These are phyloP conservation scores for Saccopteryx leptura DNA, from an alignment of 2,113 vertebrate genomes.

Conservation along the genomic window DNA sequence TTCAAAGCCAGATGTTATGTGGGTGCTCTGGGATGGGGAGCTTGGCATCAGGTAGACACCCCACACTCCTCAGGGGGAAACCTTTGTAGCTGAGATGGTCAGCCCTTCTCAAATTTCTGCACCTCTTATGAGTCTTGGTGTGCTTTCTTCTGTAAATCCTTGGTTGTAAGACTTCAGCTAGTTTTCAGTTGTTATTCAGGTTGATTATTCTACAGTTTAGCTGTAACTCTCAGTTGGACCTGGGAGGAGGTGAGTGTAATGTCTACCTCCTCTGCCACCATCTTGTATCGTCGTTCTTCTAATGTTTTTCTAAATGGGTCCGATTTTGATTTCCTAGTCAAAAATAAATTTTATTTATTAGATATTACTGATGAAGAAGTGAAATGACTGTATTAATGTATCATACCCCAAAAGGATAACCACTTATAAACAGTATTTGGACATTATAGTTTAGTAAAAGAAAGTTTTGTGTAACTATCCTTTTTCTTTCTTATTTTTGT, in stretches of 20 bases:
- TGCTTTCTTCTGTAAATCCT: background rate
- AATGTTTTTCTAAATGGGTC: conserved; percentile 27
- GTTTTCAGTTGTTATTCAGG: background rate
- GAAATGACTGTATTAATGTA: background rate
- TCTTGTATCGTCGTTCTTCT: background rate
- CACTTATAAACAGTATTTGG: conserved; percentile 41
- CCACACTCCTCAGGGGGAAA: background rate
- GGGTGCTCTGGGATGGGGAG: background rate
- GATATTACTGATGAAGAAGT: background rate
- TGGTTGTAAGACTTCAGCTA: background rate
- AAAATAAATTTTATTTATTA: conserved; percentile 49
- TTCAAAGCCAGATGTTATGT: background rate
- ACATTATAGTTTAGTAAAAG: background rate
- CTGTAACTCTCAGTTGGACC: background rate
- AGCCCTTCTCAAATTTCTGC: background rate
- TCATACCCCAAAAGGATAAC: background rate
- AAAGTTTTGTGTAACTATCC: conserved; percentile 22
- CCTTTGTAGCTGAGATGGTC: background rate
- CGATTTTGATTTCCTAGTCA: conserved; percentile 52
- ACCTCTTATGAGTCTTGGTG: background rate
- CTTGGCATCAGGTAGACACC: background rate
- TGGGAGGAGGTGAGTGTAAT: background rate
- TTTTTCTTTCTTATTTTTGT: conserved; percentile 52
- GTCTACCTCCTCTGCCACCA: background rate
- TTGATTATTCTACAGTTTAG: background rate